Percentiles rank a stretch among this genome's conserved stretches.
These are phyloP conservation scores for Caerostris darwini DNA, from an alignment of 1,140 invertebrate genomes.

Conservation along the genomic window DNA sequence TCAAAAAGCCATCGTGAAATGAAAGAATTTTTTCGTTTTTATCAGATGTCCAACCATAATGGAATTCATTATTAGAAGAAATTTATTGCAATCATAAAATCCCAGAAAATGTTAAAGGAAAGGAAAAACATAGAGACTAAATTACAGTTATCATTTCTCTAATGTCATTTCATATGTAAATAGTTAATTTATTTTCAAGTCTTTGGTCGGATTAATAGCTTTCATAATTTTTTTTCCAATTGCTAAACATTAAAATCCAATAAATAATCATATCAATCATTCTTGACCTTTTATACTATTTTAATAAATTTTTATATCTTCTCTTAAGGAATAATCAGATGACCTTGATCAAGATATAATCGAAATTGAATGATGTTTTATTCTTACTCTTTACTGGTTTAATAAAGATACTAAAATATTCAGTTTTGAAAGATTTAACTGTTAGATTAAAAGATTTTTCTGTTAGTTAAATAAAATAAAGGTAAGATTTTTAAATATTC, in stretches of 20 bases:
- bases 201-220: background rate
- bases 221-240: background rate
- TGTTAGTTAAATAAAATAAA: too few relatives aligned
- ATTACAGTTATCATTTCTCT: background rate
- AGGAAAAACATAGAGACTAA: background rate
- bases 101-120: background rate
- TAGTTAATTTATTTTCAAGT: background rate
- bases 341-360: too few relatives aligned
- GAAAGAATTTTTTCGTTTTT: background rate
- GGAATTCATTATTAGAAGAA: conserved; percentile 2
- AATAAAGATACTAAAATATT: too few relatives aligned
- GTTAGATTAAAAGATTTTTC: too few relatives aligned
- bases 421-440: too few relatives aligned
- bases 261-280: background rate
- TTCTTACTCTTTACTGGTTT: too few relatives aligned
- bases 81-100: background rate
- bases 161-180: background rate
- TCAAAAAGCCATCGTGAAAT: background rate
- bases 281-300: too few relatives aligned
- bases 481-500: too few relatives aligned
- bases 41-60: background rate
- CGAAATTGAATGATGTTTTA: too few relatives aligned
- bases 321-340: too few relatives aligned
- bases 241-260: background rate
- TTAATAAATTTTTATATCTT: too few relatives aligned